Conservation (phyloP, 2,113 vertebrate genomes). For the Tachysurus fulvidraco region DNA sequence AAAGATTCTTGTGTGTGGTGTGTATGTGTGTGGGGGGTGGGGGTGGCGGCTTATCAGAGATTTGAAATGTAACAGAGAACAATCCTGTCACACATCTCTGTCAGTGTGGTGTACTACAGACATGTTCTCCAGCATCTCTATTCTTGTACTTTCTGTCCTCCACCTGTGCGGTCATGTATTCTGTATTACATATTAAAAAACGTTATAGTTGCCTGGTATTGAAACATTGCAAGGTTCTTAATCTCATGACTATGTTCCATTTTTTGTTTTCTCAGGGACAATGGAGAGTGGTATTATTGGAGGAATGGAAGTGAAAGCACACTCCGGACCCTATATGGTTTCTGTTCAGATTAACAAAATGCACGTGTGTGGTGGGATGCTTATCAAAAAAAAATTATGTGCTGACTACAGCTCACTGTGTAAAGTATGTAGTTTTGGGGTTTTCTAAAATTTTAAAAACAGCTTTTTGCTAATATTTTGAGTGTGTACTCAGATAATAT, state of each 20-base stretch:
- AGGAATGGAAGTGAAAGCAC: slow-evolving; percentile 36
- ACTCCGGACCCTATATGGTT: slow-evolving; percentile 50
- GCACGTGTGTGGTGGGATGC: slow-evolving; percentile 45
- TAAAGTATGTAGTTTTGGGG: slow-evolving; percentile 25
- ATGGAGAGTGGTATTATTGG: slow-evolving; percentile 34
- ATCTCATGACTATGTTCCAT: neutral
- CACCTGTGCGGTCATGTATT: slow-evolving; percentile 27
- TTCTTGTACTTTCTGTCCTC: slow-evolving; percentile 10
- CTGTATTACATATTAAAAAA: neutral
- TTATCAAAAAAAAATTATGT: slow-evolving; percentile 49
- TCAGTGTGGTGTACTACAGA: neutral
- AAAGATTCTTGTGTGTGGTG: too few relatives aligned
- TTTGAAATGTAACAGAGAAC: neutral
- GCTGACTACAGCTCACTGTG: slow-evolving; percentile 53
- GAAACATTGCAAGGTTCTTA: neutral
- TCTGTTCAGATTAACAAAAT: slow-evolving; percentile 28
- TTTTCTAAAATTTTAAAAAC: neutral
- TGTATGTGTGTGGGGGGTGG: neutral
- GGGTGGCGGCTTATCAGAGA: neutral
- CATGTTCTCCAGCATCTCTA: slow-evolving; percentile 21
- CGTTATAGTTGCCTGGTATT: neutral
- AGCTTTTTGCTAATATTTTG: too few relatives aligned
- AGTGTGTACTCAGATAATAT: neutral
- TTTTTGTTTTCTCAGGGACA: slow-evolving; percentile 12
- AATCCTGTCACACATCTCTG: neutral